These are phyloP conservation scores for Kradibia gibbosae DNA, from an alignment of 1,140 invertebrate genomes.

Conservation along the genomic window DNA sequence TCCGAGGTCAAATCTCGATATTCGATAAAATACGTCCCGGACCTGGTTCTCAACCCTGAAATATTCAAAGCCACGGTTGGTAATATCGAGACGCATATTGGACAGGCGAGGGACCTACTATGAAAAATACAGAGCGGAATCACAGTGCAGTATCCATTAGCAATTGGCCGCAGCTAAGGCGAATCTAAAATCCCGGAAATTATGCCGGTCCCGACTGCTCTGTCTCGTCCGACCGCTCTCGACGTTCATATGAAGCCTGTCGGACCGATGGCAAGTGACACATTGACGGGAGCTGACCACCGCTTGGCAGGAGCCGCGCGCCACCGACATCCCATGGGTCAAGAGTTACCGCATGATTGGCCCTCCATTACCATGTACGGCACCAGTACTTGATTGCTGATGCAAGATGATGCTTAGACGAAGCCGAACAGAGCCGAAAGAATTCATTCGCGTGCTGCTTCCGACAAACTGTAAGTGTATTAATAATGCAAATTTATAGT, in stretches of 20 bases:
- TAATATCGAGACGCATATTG: background rate
- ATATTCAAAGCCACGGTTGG: slow-evolving; percentile 29
- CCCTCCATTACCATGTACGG: slow-evolving; percentile 72
- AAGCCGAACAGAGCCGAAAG: background rate
- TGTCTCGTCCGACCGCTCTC: slow-evolving; percentile 60
- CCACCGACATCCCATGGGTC: slow-evolving; percentile 63
- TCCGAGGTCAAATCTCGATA: background rate
- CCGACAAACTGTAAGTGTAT: too few species aligned
- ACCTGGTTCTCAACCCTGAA: background rate
- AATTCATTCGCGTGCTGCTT: background rate
- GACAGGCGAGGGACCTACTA: background rate
- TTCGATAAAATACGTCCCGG: slow-evolving; percentile 12
- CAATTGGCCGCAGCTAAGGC: slow-evolving; percentile 51
- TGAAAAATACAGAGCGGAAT: slow-evolving; percentile 35
- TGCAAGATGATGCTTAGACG: slow-evolving; percentile 32
- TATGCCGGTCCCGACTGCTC: slow-evolving; percentile 46
- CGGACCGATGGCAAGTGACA: slow-evolving; percentile 73
- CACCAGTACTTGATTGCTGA: slow-evolving; percentile 59
- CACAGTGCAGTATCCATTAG: slow-evolving; percentile 51
- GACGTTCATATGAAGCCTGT: slow-evolving; percentile 64
- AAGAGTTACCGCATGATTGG: slow-evolving; percentile 73
- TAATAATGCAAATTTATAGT: too few species aligned
- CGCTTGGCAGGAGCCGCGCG: slow-evolving; percentile 63
- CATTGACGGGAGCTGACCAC: slow-evolving; percentile 72
- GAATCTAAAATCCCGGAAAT: slow-evolving; percentile 15